phyloP scores from a whole-genome alignment of 2,797 vertebrate species.

The Aulostomus chinensis region DNA sequence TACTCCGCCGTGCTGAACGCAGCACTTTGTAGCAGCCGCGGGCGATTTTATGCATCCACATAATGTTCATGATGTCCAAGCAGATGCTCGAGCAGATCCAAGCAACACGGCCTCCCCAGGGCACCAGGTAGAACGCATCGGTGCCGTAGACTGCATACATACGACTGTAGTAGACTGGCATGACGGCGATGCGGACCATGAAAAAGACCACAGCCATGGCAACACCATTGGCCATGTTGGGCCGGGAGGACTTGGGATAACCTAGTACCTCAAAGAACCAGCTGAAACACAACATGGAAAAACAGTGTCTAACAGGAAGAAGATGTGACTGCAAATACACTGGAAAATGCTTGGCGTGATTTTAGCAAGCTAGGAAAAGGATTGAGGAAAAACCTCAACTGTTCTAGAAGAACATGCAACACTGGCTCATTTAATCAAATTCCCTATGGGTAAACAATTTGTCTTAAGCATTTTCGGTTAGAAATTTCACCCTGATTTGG shows the following conservation, averaged over 20 bases:
- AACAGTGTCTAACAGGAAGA: not conserved
- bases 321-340: not conserved
- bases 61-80: constrained; percentile 96
- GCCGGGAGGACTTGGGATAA: constrained; percentile 90
- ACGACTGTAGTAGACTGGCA: constrained; percentile 89
- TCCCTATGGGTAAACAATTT: not conserved
- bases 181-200: constrained; percentile 90
- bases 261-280: constrained; percentile 98
- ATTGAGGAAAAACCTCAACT: too few species aligned
- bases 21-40: constrained; percentile 93
- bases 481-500: not conserved
- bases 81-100: constrained; percentile 91
- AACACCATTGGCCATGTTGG: constrained; percentile 93
- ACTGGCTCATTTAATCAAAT: not conserved
- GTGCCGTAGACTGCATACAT: constrained; percentile 90
- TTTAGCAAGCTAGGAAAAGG: not conserved
- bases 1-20: constrained; percentile 77
- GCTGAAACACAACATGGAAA: constrained; percentile 80
- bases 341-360: too few species aligned
- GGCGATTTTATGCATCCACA: constrained; percentile 98
- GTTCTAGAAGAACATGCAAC: constrained; percentile 4
- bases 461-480: not conserved
- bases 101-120: constrained; percentile 83
- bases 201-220: constrained; percentile 96
- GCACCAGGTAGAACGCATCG: constrained; percentile 86